Base-by-base conservation (phyloP, 2,888 invertebrate species). In the Campaea margaritaria region DNA sequence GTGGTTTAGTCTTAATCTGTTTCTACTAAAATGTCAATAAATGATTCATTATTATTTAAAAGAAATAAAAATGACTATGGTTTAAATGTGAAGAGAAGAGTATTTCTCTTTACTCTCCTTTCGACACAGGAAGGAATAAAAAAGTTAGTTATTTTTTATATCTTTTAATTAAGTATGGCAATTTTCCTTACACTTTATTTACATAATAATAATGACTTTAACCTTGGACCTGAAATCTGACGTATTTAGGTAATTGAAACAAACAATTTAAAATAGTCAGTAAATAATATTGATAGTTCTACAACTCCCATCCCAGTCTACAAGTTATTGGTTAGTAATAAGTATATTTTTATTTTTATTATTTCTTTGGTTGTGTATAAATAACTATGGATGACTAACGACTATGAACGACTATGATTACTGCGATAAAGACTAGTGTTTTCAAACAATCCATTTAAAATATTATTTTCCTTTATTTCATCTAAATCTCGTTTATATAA, bases 111-210 rank as follows among this genome's bases (percentile, higher is more conserved):
- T n/a, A n/a, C n/a, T n/a, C n/a, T n/a, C n/a, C n/a, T n/a, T n/a
- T n/a, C 5, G 21, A 21, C 2, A 21, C 21, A 21, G 21, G 21
- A 21, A 31, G 28, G n/a, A 4, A 11, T 7, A 10, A 5, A 42
- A 55, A 34, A 5, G 4, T 42, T 42, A 55, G 12, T 31, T 31
- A 13, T 15, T 62, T 42, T 58, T 21, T 62, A 56, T 51, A 57
- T 47, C 10, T 54, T 65, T 66, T 68, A 60, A 66, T 66, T 65
- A 50, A 57, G 58, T 65, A 58, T 64, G 50, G 47, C 41, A 43
- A 44, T 50, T 58, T 53, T 47, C 60, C 58, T 65, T 66, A 64
- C 15, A 62, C 46, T 58, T 66, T 68, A 68, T 66, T 64, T 68
- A 64, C 68, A 68, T 58, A 59, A 61, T 62, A 44, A 58, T 61